phyloP scores from a whole-genome alignment of 2,113 vertebrate species.

The Shinisaurus crocodilurus region DNA sequence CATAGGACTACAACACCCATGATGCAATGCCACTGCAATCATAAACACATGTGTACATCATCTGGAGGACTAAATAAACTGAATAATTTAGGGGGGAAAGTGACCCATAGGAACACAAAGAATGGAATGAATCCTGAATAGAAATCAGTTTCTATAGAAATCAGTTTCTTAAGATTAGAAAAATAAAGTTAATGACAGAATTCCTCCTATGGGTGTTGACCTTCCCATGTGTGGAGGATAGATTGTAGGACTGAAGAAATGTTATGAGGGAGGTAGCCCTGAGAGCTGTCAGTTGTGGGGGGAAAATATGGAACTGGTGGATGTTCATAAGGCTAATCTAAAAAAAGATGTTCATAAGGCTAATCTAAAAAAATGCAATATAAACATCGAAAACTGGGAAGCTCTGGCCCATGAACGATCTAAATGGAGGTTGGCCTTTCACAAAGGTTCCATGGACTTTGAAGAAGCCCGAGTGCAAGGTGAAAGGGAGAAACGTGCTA shows the following conservation, averaged over 20 bases:
- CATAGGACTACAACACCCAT: neutral
- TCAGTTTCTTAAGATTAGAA: neutral
- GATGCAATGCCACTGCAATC: neutral
- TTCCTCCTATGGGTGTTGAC: neutral
- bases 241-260: neutral
- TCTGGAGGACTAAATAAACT: neutral
- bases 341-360: no score
- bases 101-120: neutral
- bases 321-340: no score
- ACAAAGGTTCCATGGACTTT: no score
- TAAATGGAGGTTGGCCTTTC: no score
- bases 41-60: neutral
- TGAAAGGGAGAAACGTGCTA: no score
- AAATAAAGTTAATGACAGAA: neutral
- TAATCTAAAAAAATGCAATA: no score
- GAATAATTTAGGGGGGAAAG: neutral
- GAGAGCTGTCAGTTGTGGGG: neutral
- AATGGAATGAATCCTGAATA: neutral
- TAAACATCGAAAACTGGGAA: no score
- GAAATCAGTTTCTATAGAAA: neutral
- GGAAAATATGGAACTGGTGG: neutral
- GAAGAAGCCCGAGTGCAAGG: no score
- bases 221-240: neutral
- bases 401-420: no score
- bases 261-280: no score